Evolutionary conservation across 2,113 vertebrate species (phyloP).

Genomic region (Pelobates fuscus): DNA sequence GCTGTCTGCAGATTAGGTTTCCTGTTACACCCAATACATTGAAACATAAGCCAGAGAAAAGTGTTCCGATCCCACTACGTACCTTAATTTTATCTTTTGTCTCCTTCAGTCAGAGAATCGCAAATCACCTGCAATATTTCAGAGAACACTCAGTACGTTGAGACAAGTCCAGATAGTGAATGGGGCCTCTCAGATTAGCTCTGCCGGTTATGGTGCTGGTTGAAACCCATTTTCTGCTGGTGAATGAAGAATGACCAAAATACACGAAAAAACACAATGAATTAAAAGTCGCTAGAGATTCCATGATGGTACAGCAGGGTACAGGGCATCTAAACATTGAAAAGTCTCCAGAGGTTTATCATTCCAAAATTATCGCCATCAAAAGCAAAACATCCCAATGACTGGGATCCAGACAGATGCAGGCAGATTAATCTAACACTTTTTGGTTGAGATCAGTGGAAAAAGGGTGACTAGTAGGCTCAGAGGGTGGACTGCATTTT

Average conservation of each 20-base stretch:
- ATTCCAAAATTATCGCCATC: too few species aligned
- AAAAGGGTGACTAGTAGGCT: too few species aligned
- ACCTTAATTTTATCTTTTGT: constrained; percentile 12
- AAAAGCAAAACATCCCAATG: too few species aligned
- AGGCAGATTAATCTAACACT: too few species aligned
- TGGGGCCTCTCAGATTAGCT: background rate
- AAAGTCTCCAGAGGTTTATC: too few species aligned
- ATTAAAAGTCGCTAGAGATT: too few species aligned
- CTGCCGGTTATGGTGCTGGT: background rate
- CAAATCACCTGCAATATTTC: constrained; percentile 1
- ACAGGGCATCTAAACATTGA: too few species aligned
- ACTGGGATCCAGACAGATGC: too few species aligned
- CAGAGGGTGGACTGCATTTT: too few species aligned
- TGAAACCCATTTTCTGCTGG: constrained; percentile 30
- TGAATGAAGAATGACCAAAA: background rate
- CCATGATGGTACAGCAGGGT: too few species aligned
- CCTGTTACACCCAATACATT: constrained; percentile 41
- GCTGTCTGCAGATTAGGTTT: constrained; percentile 21
- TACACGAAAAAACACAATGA: background rate
- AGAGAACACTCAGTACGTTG: background rate
- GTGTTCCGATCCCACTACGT: constrained; percentile 11
- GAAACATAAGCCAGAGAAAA: constrained; percentile 33
- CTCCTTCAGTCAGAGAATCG: background rate
- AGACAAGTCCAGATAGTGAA: background rate
- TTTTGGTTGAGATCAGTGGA: too few species aligned